These are phyloP conservation scores for Saguinus midas DNA, from an alignment of 2,113 vertebrate genomes.

Conservation along the genomic window DNA sequence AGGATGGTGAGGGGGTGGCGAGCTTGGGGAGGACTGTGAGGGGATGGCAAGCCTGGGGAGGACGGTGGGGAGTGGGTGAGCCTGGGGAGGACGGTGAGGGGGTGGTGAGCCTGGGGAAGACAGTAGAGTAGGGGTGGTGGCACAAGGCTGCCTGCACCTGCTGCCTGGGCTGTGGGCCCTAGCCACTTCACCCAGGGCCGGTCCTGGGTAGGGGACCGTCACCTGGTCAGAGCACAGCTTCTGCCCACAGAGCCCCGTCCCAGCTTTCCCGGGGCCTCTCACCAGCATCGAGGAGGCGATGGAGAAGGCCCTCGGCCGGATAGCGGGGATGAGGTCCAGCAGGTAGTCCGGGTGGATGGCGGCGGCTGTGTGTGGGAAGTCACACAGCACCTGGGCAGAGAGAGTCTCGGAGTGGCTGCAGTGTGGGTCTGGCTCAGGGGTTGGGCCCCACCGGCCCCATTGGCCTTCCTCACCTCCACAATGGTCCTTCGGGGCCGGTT, in stretches of 20 bases:
- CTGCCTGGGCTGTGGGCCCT: not conserved
- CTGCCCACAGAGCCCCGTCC: rapidly evolving
- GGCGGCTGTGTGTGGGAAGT: constrained; percentile 91
- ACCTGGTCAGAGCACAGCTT: too few relatives aligned
- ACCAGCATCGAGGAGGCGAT: constrained; percentile 94
- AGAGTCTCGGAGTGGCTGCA: rapidly evolving
- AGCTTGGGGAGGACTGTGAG: too few relatives aligned
- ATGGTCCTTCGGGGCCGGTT: constrained; percentile 90
- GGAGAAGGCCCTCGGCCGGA: constrained; percentile 95
- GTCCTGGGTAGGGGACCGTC: rapidly evolving
- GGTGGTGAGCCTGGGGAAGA: too few relatives aligned
- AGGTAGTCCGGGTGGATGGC: constrained; percentile 88
- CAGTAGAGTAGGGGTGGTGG: too few relatives aligned
- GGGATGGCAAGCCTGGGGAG: not conserved
- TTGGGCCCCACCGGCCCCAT: not conserved
- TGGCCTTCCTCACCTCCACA: constrained; percentile 86
- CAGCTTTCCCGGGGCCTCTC: constrained; percentile 25
- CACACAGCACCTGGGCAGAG: constrained; percentile 86
- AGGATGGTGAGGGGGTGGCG: too few relatives aligned
- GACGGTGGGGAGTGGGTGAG: too few relatives aligned
- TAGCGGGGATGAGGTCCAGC: constrained; percentile 92
- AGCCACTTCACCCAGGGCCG: too few relatives aligned
- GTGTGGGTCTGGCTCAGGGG: rapidly evolving
- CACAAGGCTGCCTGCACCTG: too few relatives aligned
- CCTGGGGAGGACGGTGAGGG: not conserved